Conservation (phyloP, 2,113 vertebrate genomes). For the Puffinus mauretanicus region DNA sequence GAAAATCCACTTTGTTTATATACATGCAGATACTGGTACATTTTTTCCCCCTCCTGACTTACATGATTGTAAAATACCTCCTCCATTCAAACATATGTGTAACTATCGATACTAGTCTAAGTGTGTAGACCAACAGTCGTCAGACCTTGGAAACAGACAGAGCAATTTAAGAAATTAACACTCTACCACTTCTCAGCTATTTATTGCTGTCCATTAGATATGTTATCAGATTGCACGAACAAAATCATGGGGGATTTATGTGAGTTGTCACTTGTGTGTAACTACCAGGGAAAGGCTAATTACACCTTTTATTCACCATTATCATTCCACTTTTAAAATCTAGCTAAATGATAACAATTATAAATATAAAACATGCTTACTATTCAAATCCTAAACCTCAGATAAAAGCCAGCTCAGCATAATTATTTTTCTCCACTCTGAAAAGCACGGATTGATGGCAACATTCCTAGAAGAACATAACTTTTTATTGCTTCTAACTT, state of each 20-base stretch:
- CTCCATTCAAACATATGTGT: background rate
- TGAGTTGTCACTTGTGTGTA: background rate
- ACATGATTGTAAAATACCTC: background rate
- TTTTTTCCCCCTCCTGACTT: background rate
- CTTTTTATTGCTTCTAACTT: constrained; percentile 22
- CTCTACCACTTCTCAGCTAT: background rate
- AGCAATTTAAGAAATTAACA: background rate
- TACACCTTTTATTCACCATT: background rate
- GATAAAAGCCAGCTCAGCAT: background rate
- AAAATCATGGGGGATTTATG: background rate
- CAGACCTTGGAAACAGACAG: background rate
- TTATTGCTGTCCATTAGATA: background rate
- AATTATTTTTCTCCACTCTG: background rate
- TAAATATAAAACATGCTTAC: background rate
- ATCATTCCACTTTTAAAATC: background rate
- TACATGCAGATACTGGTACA: background rate
- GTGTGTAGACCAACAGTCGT: background rate
- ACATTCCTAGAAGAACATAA: background rate
- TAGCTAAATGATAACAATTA: background rate
- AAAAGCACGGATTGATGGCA: background rate
- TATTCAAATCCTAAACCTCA: background rate
- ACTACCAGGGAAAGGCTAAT: background rate
- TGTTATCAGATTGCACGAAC: background rate
- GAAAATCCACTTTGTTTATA: background rate
- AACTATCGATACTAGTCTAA: background rate